Conservation (phyloP, 53 echinoderm and acorn worm species). For the Henricia sp. region DNA sequence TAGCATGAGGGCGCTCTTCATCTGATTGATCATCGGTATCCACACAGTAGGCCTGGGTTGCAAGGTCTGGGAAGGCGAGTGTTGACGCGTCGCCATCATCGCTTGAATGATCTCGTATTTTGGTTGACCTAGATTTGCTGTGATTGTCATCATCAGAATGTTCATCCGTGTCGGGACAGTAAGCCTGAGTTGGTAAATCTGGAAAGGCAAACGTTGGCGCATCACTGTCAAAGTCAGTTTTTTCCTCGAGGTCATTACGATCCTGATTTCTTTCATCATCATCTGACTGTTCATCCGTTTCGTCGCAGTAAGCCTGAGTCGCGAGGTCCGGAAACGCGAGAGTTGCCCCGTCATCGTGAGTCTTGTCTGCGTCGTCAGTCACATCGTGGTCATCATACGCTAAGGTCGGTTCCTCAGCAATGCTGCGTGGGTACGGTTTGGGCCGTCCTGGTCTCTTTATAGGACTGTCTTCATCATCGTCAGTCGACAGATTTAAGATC, state of each 20-base stretch:
- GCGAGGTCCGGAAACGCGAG: slow-evolving; percentile 34
- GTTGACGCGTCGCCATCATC: background rate
- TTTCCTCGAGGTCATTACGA: background rate
- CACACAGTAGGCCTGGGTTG: slow-evolving; percentile 8
- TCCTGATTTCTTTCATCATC: background rate
- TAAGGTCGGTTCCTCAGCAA: slow-evolving; percentile 8
- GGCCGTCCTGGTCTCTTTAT: background rate
- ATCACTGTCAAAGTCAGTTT: slow-evolving; percentile 1
- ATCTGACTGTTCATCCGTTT: slow-evolving; percentile 28
- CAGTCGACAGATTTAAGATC: slow-evolving; percentile 36
- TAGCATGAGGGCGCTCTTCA: slow-evolving; percentile 21
- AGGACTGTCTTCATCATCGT: slow-evolving; percentile 34
- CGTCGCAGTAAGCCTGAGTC: slow-evolving; percentile 37
- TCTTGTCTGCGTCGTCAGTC: background rate
- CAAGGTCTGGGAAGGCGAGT: slow-evolving; percentile 4
- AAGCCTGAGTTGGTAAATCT: slow-evolving; percentile 46
- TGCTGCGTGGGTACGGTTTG: background rate
- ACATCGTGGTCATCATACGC: background rate
- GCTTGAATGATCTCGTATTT: background rate
- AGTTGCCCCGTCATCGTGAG: slow-evolving; percentile 14
- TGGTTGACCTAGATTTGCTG: background rate
- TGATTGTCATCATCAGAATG: background rate
- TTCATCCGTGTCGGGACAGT: slow-evolving; percentile 18
- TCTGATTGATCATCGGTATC: slow-evolving; percentile 1
- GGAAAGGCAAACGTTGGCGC: slow-evolving; percentile 2